Conservation (phyloP, 2,888 invertebrate species). For the Eupithecia insigniata region DNA sequence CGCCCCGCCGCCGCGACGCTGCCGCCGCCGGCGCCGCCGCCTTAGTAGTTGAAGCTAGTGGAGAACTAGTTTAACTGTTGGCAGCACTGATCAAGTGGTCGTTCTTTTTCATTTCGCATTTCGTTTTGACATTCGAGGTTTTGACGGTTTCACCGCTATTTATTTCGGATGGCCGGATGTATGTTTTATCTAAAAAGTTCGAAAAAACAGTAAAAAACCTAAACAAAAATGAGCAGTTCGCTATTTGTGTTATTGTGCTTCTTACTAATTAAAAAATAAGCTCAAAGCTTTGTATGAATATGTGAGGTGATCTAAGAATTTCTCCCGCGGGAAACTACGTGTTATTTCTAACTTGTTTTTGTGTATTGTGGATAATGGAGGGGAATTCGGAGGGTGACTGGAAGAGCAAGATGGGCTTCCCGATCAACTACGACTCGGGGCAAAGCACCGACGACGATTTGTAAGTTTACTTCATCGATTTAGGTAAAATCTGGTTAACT, state of each 20-base stretch:
- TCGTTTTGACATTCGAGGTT: too few species aligned
- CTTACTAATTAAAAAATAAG: not conserved
- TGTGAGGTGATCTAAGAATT: slow-evolving; percentile 38
- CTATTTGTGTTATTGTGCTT: not conserved
- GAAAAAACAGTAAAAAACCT: not conserved
- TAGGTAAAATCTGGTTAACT: too few species aligned
- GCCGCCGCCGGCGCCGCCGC: too few species aligned
- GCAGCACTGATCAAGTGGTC: too few species aligned
- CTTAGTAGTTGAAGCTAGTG: too few species aligned
- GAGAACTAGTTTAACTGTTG: too few species aligned
- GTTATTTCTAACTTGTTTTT: slow-evolving; percentile 38
- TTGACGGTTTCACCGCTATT: not conserved
- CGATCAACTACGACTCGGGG: slow-evolving; percentile 79
- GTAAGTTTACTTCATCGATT: too few species aligned
- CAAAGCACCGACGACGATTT: slow-evolving; percentile 79
- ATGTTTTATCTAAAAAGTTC: not conserved
- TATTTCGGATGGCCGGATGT: not conserved
- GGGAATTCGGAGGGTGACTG: slow-evolving; percentile 73
- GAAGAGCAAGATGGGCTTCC: slow-evolving; percentile 78
- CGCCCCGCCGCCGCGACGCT: too few species aligned
- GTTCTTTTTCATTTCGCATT: too few species aligned
- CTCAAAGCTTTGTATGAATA: slow-evolving; percentile 17
- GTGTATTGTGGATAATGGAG: slow-evolving; percentile 62
- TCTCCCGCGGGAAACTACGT: slow-evolving; percentile 40
- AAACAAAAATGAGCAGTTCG: slow-evolving; percentile 11